Percentiles rank a stretch among this genome's conserved stretches.
Conservation (phyloP, 2,113 vertebrate genomes). For the Stictonetta naevosa region DNA sequence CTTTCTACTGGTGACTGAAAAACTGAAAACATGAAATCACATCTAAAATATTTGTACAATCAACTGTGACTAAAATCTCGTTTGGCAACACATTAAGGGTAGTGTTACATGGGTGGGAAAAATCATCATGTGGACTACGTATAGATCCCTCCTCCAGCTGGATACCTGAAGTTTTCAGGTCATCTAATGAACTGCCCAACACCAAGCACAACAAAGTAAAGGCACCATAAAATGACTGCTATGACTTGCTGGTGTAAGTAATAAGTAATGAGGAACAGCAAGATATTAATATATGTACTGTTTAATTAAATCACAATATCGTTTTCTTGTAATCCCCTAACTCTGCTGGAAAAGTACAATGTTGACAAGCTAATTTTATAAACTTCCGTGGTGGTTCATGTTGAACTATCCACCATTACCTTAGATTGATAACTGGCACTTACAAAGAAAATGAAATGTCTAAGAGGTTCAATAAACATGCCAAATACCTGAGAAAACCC, state of each 20-base stretch:
- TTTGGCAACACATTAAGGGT: not conserved
- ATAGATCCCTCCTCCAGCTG: not conserved
- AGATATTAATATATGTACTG: slow-evolving; percentile 62
- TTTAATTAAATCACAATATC: slow-evolving; percentile 74
- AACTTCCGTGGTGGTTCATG: slow-evolving; percentile 74
- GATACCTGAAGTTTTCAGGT: not conserved
- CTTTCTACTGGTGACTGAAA: not conserved
- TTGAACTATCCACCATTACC: slow-evolving; percentile 66
- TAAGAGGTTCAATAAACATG: slow-evolving; percentile 22
- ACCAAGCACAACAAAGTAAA: not conserved
- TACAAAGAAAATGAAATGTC: slow-evolving; percentile 54
- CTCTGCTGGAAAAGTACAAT: slow-evolving; percentile 62
- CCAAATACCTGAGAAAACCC: not conserved
- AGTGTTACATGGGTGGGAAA: not conserved
- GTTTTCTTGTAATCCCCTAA: slow-evolving; percentile 71
- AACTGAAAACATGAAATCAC: not conserved
- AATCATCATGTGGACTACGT: not conserved
- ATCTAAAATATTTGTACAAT: not conserved
- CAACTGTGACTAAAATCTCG: not conserved
- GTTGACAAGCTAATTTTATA: slow-evolving; percentile 74
- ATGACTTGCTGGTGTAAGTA: slow-evolving; percentile 56
- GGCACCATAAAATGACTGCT: slow-evolving; percentile 21
- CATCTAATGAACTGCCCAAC: not conserved
- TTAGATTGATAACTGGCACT: slow-evolving; percentile 68
- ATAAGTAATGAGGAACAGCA: slow-evolving; percentile 68